These are phyloP conservation scores for Metacarcinus magister DNA, from an alignment of 2,888 invertebrate species.

Conservation along the genomic window DNA sequence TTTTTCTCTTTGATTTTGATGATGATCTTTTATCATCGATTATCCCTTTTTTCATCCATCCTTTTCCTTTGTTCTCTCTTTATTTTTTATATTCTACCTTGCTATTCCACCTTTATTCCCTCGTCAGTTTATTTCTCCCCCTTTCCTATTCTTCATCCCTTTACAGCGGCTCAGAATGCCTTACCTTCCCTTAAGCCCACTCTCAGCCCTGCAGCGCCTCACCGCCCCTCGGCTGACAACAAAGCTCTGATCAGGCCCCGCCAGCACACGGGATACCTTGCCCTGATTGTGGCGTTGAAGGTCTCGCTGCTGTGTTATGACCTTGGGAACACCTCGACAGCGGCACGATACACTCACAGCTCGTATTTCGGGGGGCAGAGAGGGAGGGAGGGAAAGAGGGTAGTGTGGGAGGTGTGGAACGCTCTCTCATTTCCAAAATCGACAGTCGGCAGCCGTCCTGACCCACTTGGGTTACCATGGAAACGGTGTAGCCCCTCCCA, in stretches of 20 bases:
- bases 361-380: neutral
- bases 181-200: neutral
- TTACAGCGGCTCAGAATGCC: neutral
- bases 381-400: neutral
- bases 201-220: neutral
- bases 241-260: neutral
- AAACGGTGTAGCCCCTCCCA: constrained; percentile 35
- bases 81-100: neutral
- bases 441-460: constrained; percentile 45
- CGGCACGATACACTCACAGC: neutral
- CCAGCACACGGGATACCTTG: neutral
- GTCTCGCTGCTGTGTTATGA: neutral
- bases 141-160: neutral
- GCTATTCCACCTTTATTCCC: neutral
- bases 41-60: neutral
- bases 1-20: neutral
- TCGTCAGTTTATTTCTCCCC: neutral
- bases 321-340: neutral
- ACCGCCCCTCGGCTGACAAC: neutral
- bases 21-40: neutral
- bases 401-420: neutral
- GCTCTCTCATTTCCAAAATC: constrained; percentile 38
- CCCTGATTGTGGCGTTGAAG: neutral
- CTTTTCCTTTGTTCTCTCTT: neutral
- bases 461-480: constrained; percentile 41